Percentiles rank a stretch among this genome's conserved stretches.
Evolutionary conservation across 1,140 invertebrate genomes (phyloP).

Genomic region (Lordiphosa collinella): DNA sequence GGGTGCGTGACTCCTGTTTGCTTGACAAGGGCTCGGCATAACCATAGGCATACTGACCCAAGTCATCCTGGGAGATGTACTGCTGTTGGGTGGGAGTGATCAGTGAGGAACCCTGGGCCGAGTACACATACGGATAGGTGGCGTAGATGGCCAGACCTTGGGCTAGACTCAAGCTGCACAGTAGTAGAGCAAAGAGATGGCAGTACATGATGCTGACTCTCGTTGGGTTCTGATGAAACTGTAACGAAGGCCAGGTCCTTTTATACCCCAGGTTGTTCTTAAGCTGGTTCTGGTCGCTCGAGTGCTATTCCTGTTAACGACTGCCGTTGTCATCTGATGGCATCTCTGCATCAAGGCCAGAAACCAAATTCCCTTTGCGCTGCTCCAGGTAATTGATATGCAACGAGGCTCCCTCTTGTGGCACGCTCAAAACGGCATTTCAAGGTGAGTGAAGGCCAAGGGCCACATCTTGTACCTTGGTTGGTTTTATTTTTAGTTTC

Average conservation of each 20-base stretch:
- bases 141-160: conserved; percentile 48
- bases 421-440: conserved; percentile 49
- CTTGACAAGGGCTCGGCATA: conserved; percentile 84
- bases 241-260: conserved; percentile 15
- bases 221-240: conserved; percentile 17
- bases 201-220: conserved; percentile 45
- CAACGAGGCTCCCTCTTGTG: conserved; percentile 21
- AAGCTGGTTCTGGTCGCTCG: conserved; percentile 26
- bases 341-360: conserved; percentile 44
- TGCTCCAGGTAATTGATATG: conserved; percentile 46
- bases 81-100: conserved; percentile 79
- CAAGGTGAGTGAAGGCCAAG: conserved; percentile 79
- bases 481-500: conserved; percentile 44
- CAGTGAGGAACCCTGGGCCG: conserved; percentile 49
- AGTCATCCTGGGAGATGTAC: conserved; percentile 84
- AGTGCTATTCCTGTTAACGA: conserved; percentile 40
- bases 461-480: conserved; percentile 62
- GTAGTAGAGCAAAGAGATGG: conserved; percentile 29
- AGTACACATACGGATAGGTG: conserved; percentile 56
- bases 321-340: conserved; percentile 41
- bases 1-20: conserved; percentile 84
- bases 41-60: conserved; percentile 85
- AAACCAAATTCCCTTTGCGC: conserved; percentile 25
- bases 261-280: conserved; percentile 38
- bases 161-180: conserved; percentile 32